These are phyloP conservation scores for Tupaia tana DNA, from an alignment of 2,113 vertebrate genomes.

Conservation along the genomic window DNA sequence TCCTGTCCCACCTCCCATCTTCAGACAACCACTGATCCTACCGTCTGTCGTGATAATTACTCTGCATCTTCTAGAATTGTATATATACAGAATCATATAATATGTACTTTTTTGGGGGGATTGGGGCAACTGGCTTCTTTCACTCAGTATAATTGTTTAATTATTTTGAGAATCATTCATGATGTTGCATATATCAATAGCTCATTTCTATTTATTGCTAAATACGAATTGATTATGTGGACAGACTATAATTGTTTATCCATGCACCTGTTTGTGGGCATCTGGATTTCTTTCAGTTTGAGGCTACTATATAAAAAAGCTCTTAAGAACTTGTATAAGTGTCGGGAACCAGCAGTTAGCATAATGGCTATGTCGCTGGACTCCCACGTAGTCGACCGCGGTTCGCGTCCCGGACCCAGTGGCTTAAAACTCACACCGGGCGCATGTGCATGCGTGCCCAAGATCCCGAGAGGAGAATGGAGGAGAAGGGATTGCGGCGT, in stretches of 20 bases:
- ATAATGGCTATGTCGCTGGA: too few relatives aligned
- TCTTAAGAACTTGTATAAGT: background rate
- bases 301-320: background rate
- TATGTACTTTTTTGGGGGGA: background rate
- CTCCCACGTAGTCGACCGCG: too few relatives aligned
- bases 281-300: background rate
- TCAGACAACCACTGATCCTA: background rate
- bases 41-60: background rate
- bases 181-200: background rate
- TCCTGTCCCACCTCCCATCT: background rate
- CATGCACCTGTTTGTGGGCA: background rate
- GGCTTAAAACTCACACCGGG: too few relatives aligned
- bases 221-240: background rate
- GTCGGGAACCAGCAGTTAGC: too few relatives aligned
- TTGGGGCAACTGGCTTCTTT: background rate
- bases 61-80: background rate
- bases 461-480: too few relatives aligned
- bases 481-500: too few relatives aligned
- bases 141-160: background rate
- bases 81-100: background rate
- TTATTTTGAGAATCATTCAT: slow-evolving; percentile 15
- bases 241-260: background rate
- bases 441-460: too few relatives aligned
- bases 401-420: too few relatives aligned
- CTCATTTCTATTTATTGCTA: background rate